phyloP scores from a whole-genome alignment of 2,888 invertebrate species.

The Mystacides longicornis region DNA sequence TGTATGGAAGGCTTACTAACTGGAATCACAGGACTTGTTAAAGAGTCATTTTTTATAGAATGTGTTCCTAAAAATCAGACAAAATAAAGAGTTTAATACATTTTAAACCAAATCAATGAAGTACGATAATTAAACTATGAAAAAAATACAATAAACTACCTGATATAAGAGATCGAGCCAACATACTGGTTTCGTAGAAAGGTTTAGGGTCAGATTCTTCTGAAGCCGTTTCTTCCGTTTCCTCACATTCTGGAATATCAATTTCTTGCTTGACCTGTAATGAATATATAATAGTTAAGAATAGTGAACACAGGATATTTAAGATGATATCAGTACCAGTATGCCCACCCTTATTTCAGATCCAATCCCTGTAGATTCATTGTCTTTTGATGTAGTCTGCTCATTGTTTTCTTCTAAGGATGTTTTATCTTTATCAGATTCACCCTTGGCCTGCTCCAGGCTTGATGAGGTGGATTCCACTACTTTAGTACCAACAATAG shows the following conservation, averaged over 20 bases:
- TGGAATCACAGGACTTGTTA: conserved; percentile 27
- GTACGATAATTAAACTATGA: not conserved
- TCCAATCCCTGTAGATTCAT: not conserved
- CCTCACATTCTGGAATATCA: conserved; percentile 9
- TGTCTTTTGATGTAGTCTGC: not conserved
- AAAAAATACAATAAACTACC: conserved; percentile 30
- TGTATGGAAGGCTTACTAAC: conserved; percentile 28
- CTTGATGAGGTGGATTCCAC: conserved; percentile 13
- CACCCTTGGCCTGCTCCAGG: conserved; percentile 8
- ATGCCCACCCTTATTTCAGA: not conserved
- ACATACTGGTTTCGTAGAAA: conserved; percentile 49
- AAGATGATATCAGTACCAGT: no score
- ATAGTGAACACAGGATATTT: no score
- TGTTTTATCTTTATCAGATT: conserved; percentile 30
- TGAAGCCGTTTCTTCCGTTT: conserved; percentile 4
- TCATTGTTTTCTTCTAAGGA: not conserved
- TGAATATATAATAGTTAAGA: not conserved
- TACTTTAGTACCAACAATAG: conserved; percentile 31
- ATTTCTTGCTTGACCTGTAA: conserved; percentile 23
- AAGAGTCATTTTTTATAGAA: conserved; percentile 41
- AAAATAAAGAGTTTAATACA: conserved; percentile 4
- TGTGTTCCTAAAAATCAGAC: conserved; percentile 35
- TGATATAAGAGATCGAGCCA: conserved; percentile 46
- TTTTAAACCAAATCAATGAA: conserved; percentile 7
- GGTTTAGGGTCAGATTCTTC: conserved; percentile 28